Conservation (phyloP, 2,113 vertebrate species). For the Neomonachus schauinslandi region DNA sequence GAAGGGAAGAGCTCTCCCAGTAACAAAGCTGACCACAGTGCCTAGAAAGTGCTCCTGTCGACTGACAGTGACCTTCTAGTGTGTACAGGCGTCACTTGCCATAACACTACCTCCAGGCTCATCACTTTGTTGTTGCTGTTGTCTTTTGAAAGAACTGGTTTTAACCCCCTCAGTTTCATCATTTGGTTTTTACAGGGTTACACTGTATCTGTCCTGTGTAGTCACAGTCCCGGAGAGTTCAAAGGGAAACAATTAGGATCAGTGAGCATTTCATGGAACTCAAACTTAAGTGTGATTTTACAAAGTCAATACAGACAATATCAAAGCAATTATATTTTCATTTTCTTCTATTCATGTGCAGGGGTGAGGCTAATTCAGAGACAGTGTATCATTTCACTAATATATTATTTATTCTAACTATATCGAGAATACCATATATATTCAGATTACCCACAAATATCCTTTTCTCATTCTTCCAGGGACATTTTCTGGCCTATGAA, state of each 20-base stretch:
- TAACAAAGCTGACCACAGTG: not conserved
- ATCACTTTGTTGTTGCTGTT: not conserved
- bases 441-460: not conserved
- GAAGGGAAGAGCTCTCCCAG: not conserved
- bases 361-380: not conserved
- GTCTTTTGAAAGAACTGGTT: not conserved
- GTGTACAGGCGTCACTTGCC: not conserved
- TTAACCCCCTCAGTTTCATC: conserved; percentile 24
- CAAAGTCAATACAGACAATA: conserved; percentile 53
- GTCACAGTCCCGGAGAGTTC: not conserved
- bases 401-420: conserved; percentile 23
- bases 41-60: not conserved
- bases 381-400: conserved; percentile 34
- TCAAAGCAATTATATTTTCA: not conserved
- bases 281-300: not conserved
- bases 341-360: conserved; percentile 38
- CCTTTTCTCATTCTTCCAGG: not conserved
- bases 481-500: not conserved
- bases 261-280: conserved; percentile 16
- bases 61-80: not conserved
- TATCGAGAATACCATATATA: not conserved
- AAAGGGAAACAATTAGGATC: conserved; percentile 19
- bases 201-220: not conserved
- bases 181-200: conserved; percentile 15
- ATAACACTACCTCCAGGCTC: not conserved